These are phyloP conservation scores for Scaptomyza pallida DNA, from an alignment of 1,140 invertebrate species.

Conservation along the genomic window DNA sequence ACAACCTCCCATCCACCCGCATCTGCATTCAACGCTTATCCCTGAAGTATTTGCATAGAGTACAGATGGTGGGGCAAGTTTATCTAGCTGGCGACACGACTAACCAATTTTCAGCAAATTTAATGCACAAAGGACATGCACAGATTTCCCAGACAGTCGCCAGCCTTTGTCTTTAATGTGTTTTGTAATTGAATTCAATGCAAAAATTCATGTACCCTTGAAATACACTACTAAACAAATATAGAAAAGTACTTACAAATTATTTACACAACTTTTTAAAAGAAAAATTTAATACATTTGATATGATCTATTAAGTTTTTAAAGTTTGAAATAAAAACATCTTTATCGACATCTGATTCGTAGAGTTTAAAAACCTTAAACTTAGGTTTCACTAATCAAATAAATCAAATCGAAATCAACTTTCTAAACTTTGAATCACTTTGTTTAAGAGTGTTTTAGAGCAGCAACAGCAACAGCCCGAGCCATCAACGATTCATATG, in stretches of 20 bases:
- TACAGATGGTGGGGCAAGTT: constrained; percentile 36
- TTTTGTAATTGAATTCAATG: constrained; percentile 78
- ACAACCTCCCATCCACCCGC: neutral
- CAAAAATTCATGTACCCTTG: constrained; percentile 51
- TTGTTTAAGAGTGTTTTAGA: constrained; percentile 45
- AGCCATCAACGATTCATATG: constrained; percentile 60
- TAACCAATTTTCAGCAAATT: constrained; percentile 82
- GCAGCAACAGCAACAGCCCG: constrained; percentile 15
- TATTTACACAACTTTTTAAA: neutral
- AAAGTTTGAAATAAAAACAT: too few species aligned
- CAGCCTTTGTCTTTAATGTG: constrained; percentile 55
- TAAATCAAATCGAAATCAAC: too few species aligned
- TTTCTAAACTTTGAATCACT: neutral
- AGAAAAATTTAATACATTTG: too few species aligned
- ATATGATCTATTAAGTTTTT: too few species aligned
- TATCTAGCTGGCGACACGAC: constrained; percentile 71
- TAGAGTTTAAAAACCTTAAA: too few species aligned
- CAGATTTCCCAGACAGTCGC: constrained; percentile 47
- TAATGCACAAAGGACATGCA: constrained; percentile 71
- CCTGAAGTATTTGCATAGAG: constrained; percentile 46
- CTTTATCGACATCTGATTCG: too few species aligned
- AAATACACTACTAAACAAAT: constrained; percentile 39
- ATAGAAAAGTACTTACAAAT: neutral
- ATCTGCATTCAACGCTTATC: constrained; percentile 54
- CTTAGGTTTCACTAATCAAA: too few species aligned